Evolutionary conservation across 2,888 invertebrate species (phyloP).

Genomic region (Drosophila basisetae): DNA sequence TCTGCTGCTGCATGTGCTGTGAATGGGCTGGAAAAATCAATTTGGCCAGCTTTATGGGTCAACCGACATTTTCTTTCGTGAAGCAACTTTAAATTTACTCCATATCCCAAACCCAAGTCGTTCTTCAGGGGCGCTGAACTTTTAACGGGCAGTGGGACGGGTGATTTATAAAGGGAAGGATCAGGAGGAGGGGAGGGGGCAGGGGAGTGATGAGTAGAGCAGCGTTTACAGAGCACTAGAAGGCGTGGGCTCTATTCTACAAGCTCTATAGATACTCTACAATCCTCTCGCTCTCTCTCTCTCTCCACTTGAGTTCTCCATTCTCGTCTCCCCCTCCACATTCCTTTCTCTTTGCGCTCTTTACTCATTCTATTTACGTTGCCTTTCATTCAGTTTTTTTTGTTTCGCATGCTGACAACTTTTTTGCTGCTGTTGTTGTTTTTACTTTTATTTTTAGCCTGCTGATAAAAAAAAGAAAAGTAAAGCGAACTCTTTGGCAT

Average conservation of each 20-base stretch:
- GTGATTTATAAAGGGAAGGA: accelerated
- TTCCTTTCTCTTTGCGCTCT: slow-evolving; percentile 17
- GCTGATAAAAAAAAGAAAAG: slow-evolving; percentile 42
- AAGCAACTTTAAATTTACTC: slow-evolving; percentile 33
- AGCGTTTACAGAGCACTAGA: slow-evolving; percentile 46
- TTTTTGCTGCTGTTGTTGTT: slow-evolving; percentile 12
- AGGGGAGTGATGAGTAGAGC: background rate
- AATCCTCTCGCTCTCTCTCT: slow-evolving; percentile 5
- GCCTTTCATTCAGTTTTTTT: slow-evolving; percentile 48
- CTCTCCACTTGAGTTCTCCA: slow-evolving; percentile 4
- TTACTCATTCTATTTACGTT: slow-evolving; percentile 32
- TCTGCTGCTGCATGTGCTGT: slow-evolving; percentile 11
- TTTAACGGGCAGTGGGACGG: background rate
- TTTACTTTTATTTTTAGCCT: slow-evolving; percentile 45
- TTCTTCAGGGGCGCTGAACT: slow-evolving; percentile 38
- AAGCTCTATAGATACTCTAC: slow-evolving; percentile 4
- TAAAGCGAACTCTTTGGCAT: slow-evolving; percentile 33
- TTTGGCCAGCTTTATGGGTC: slow-evolving; percentile 51
- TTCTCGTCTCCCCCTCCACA: slow-evolving; percentile 4
- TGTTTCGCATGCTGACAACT: slow-evolving; percentile 34
- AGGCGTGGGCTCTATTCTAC: slow-evolving; percentile 38
- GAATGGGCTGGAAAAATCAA: slow-evolving; percentile 50
- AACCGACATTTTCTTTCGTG: slow-evolving; percentile 43
- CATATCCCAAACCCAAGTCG: background rate
- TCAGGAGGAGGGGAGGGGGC: no score